phyloP scores from a whole-genome alignment of 1,140 invertebrate genomes.

The Diorhabda sublineata region DNA sequence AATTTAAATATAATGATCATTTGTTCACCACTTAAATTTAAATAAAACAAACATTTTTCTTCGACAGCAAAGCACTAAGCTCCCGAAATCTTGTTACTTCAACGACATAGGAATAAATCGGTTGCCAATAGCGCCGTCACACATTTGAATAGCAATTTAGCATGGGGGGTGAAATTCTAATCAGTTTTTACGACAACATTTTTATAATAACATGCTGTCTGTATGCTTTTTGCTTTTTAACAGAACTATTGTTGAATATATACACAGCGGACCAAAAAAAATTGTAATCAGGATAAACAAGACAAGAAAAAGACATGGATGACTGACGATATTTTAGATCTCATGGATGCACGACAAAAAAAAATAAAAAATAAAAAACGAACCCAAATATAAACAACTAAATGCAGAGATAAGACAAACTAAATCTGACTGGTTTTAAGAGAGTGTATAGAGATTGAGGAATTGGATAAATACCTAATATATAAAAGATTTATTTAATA shows the following conservation, averaged over 20 bases:
- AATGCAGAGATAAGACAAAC: too few species aligned
- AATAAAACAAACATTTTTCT: conserved; percentile 48
- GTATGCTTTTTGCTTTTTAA: conserved; percentile 30
- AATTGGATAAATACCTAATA: too few species aligned
- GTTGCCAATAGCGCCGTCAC: conserved; percentile 44
- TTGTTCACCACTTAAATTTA: conserved; percentile 43
- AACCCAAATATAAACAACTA: too few species aligned
- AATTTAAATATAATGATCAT: conserved; percentile 43
- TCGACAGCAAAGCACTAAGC: conserved; percentile 34
- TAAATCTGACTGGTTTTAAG: too few species aligned
- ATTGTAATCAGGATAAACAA: too few species aligned
- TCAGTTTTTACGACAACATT: conserved; percentile 44
- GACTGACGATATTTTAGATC: too few species aligned
- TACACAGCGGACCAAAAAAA: background rate
- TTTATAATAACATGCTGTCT: conserved; percentile 36
- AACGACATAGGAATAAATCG: conserved; percentile 46
- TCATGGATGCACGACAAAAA: too few species aligned
- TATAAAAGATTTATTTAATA: too few species aligned
- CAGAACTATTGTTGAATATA: conserved; percentile 26
- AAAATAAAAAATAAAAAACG: too few species aligned
- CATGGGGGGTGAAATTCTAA: conserved; percentile 46
- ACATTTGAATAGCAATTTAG: conserved; percentile 48
- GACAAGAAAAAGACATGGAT: too few species aligned
- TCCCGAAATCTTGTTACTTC: conserved; percentile 41
- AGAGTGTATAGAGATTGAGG: too few species aligned